Base-by-base conservation (phyloP, 1,140 invertebrate genomes). In the Drosophila arizonae region DNA sequence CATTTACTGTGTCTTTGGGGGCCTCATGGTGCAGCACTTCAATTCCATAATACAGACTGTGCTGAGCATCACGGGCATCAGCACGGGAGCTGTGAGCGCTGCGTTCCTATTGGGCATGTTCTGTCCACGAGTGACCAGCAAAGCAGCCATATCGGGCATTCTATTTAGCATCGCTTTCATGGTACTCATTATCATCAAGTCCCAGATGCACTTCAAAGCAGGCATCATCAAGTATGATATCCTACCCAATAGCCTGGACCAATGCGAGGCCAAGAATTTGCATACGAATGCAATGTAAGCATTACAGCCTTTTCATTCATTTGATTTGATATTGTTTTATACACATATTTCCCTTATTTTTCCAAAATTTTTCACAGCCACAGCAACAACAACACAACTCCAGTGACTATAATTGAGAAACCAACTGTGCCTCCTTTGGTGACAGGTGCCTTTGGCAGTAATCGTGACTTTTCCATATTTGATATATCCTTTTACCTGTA, bases 141-240 rank as follows among this genome's bases (percentile, higher is more conserved):
- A 90, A 86, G 96, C 96, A 30, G 96, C 96, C 0, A 92, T 95
- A 60, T 90, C 92, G 26, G 96, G 96, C 11, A 93, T 95, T 0
- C 36, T 96, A 0, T 82, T 93, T 24, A 94, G 95, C 67, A 90
- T 97, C 4, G 80, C 92, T 3, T 91, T 95, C 13, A 94, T 96
- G 72, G 93, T 95, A n/a, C 96, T 95, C 95, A 94, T 97, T 24
- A 96, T 96, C 3, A 92, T 96, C 28, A 95, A 95, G 4, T 94
- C 95, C 1, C 96, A 97, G 86, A 92, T 95, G 10, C 93, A 94
- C 33, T 94, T 95, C 51, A 94, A 94, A 4, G 91, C 88, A 2
- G 94, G 94, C 0, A 79, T 65, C 92, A 95, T 82, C 69, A 71
- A 26, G 93, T 94, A 90, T 87, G 93, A 2, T 4, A 90, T 92